These are phyloP conservation scores for Festucalex cinctus DNA, from an alignment of 2,113 vertebrate genomes.

Conservation along the genomic window DNA sequence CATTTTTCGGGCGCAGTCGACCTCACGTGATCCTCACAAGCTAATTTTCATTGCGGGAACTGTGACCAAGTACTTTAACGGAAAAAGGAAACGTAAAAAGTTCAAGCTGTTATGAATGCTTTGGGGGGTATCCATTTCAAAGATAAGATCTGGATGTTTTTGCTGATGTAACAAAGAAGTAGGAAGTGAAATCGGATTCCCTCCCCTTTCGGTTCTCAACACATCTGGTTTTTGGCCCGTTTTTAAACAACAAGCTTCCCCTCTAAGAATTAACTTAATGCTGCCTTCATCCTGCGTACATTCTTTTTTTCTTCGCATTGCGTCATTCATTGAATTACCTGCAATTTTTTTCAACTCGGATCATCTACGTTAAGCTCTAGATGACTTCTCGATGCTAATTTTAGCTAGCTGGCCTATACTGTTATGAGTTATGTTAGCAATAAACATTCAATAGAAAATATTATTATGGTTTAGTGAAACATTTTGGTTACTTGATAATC, in stretches of 20 bases:
- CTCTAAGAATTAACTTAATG: slow-evolving; percentile 58
- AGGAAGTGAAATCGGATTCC: slow-evolving; percentile 67
- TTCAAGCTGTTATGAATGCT: slow-evolving; percentile 59
- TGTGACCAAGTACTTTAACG: slow-evolving; percentile 36
- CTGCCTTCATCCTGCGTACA: slow-evolving; percentile 55
- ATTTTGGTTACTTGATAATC: no score
- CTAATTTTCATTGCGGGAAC: slow-evolving; percentile 45
- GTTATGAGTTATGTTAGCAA: no score
- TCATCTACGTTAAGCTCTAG: no score
- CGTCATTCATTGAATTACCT: neutral
- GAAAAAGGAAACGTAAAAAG: slow-evolving; percentile 53
- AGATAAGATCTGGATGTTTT: slow-evolving; percentile 62
- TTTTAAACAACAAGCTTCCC: slow-evolving; percentile 67
- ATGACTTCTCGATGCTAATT: no score
- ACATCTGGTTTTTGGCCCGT: slow-evolving; percentile 65
- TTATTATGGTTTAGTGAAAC: no score
- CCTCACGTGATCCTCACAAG: slow-evolving; percentile 40
- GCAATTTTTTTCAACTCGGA: neutral
- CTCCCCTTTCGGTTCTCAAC: slow-evolving; percentile 46
- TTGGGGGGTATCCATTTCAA: slow-evolving; percentile 63
- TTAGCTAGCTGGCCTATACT: no score
- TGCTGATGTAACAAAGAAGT: slow-evolving; percentile 52
- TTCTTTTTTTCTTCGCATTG: slow-evolving; percentile 60
- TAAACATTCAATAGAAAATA: no score
- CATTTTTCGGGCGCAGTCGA: slow-evolving; percentile 43